These are phyloP conservation scores for Heterodera carotae DNA, from an alignment of 1,140 invertebrate species.

Conservation along the genomic window DNA sequence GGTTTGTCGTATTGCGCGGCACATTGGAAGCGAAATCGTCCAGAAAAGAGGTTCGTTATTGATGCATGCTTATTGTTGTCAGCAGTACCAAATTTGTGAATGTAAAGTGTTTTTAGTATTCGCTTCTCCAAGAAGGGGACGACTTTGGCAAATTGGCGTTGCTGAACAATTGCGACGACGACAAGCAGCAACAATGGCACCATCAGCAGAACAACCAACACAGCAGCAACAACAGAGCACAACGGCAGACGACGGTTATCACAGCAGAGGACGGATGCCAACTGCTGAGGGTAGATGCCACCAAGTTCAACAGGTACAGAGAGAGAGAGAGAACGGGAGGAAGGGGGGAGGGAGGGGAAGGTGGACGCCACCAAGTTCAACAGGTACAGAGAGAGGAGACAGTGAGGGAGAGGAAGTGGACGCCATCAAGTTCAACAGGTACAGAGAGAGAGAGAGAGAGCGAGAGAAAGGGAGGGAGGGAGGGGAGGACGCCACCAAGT, in stretches of 20 bases:
- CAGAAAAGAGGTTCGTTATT: conserved; percentile 11
- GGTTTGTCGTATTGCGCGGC: conserved; percentile 83
- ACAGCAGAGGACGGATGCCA: conserved; percentile 78
- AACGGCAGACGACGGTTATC: conserved; percentile 15
- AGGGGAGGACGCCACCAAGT: conserved; percentile 85
- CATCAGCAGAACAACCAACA: background rate
- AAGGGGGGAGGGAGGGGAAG: conserved; percentile 56
- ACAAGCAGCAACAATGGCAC: background rate
- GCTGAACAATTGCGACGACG: conserved; percentile 75
- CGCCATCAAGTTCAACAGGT: conserved; percentile 82
- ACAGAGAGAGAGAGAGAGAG: no score
- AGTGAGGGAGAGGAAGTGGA: conserved; percentile 70
- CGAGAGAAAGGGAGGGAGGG: no score
- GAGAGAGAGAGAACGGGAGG: background rate
- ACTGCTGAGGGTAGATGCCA: conserved; percentile 82
- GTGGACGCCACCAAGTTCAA: conserved; percentile 88
- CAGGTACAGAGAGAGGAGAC: conserved; percentile 64
- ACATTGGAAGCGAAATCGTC: conserved; percentile 74
- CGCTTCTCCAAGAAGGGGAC: conserved; percentile 77
- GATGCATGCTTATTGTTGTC: no score
- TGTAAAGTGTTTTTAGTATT: conserved; percentile 56
- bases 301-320: conserved; percentile 77
- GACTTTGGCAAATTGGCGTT: conserved; percentile 84
- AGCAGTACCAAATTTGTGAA: no score
- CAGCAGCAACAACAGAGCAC: background rate